These are phyloP conservation scores for Ibycter americanus DNA, from an alignment of 2,797 vertebrate species.

Conservation along the genomic window DNA sequence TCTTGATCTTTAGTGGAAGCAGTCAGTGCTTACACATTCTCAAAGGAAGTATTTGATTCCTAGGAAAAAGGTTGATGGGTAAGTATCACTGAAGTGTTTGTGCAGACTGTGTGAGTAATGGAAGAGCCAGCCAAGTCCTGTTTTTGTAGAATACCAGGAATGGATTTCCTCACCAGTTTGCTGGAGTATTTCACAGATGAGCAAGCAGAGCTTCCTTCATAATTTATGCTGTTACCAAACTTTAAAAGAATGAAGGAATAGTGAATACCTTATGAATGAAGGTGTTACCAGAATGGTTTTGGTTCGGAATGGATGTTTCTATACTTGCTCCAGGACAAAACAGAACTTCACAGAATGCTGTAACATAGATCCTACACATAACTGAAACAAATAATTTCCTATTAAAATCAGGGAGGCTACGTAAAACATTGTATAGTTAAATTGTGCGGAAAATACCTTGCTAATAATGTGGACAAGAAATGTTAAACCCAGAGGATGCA, in stretches of 20 bases:
- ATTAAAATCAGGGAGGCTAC: neutral
- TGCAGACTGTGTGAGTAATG: neutral
- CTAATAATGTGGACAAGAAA: neutral
- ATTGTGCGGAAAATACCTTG: neutral
- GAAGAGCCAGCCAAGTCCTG: neutral
- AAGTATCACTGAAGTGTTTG: constrained; percentile 3
- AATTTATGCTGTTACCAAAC: neutral
- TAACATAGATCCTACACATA: neutral
- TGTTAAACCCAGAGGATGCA: neutral
- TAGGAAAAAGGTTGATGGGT: neutral
- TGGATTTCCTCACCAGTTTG: neutral
- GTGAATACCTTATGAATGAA: neutral
- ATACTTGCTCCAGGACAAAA: neutral
- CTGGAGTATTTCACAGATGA: neutral
- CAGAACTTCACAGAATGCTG: neutral
- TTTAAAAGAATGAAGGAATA: neutral
- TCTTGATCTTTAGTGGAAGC: neutral
- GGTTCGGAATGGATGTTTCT: neutral
- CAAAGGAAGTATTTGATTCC: neutral
- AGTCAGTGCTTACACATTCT: neutral
- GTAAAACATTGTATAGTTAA: neutral
- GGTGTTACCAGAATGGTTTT: neutral
- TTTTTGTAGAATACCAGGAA: neutral
- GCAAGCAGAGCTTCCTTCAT: neutral
- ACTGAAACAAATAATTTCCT: neutral